Base-by-base conservation (phyloP, 2,113 vertebrate species). In the Chelonoidis abingdonii region DNA sequence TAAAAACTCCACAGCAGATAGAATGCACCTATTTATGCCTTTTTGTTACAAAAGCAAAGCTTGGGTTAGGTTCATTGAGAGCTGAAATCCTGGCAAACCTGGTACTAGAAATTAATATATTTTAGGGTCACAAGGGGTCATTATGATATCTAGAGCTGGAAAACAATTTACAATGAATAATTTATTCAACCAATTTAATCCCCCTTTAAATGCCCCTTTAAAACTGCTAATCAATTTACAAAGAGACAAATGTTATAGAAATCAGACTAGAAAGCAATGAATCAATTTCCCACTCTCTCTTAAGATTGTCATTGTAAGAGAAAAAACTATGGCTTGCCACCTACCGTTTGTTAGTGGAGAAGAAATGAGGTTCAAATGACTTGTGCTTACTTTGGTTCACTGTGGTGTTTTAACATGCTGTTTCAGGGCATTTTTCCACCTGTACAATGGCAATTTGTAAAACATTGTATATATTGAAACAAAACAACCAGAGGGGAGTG, bases 361-460 rank as follows among this genome's bases (percentile, higher is more conserved):
- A 49, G 3, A 80, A 35, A 31, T 3, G 10, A 76, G 11, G 1
- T 62, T 82, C 69, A 82, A 89, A 76, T 3, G 44, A 1, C 24
- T 89, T 10, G n/a, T 6, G 9, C 2, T 6, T 89, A 89, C 80
- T 72, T 72, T 72, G n/a, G 17, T 22, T 21, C n/a, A 22, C 4
- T 11, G n/a, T 38, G 19, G 35, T 81, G 6, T 27, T 52, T 44
- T 25, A 87, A 72, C 31, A 65, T 29, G 1, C 25, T 92, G 22
- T 49, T 93, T 69, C 11, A 54, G 19, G 25, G 35, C 44, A 5
- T 96, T 96, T 97, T 91, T 84, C 84, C 84, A 93, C 84, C 84
- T 91, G 49, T n/a, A 53, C 94, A 89, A 89, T 89, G 72, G 59
- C 92, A 94, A 54, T 84, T 54, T 41, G 2, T 69, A 65, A 80